Base-by-base conservation (phyloP, 2,888 invertebrate genomes). In the Furcula furcula region DNA sequence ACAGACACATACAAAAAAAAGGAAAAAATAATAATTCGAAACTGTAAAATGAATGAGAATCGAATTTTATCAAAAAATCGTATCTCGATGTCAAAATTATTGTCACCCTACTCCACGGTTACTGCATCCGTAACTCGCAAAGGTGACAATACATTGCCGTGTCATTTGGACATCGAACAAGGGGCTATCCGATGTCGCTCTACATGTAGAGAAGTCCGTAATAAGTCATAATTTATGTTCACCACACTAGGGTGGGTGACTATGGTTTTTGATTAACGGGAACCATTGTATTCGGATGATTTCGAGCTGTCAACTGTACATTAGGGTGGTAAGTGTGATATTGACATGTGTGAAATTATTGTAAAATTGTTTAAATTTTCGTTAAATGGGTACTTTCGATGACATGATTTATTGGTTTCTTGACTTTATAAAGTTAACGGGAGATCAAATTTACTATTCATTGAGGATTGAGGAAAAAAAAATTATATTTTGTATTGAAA, bases 221-320 rank as follows among this genome's bases (percentile, higher is more conserved):
- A 83, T 77, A 82, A 78, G 76, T 83, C 81, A 84, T 88, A 86
- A 85, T 66, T 87, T 84, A 86, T 77, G 67, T 64, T 69, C 69
- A 71, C 67, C 70, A 62, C 65, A 70, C 59, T 69, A 64, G 79
- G 82, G 76, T 72, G 67, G 50, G 60, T 76, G 69, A 74, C 70
- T 68, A 67, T 71, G 73, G 70, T 69, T 73, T 67, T 61, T 66
- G 74, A 77, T 78, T 74, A 74, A 69, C 68, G 75, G 65, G 65
- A 72, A 69, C 59, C 78, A 78, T 76, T 65, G 49, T 62, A 69
- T 60, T 60, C 61, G 65, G 65, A 52, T 25, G 25, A 11, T 72
- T 60, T 62, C 36, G 56, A 52, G 55, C 54, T 65, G 71, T 66
- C 60, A 62, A 56, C 41, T 33, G 33, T 55, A 43, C 53, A n/a